These are phyloP conservation scores for Dicycla oo DNA, from an alignment of 2,888 invertebrate species.

Conservation along the genomic window DNA sequence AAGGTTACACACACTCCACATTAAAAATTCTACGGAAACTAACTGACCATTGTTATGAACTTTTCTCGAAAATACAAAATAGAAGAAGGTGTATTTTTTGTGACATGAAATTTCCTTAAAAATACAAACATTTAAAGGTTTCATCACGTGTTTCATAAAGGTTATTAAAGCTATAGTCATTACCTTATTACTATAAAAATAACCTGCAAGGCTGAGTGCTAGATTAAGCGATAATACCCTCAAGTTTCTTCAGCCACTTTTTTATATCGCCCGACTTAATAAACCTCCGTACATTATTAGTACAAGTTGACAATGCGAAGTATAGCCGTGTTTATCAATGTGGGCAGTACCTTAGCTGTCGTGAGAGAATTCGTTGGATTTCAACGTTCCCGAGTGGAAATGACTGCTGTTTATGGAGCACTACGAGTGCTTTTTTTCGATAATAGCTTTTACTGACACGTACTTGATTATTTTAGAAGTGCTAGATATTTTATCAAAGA, in stretches of 20 bases:
- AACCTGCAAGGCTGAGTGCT: conserved; percentile 37
- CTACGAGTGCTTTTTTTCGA: conserved; percentile 49
- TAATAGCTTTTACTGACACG: conserved; percentile 52
- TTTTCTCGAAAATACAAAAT: not conserved
- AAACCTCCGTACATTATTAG: conserved; percentile 41
- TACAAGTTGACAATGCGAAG: conserved; percentile 46
- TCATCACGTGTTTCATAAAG: conserved; percentile 18
- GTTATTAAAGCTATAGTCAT: conserved; percentile 9
- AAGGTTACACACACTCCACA: not conserved
- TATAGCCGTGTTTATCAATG: conserved; percentile 45
- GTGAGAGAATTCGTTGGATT: conserved; percentile 62
- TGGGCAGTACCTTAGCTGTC: conserved; percentile 40
- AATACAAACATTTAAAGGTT: conserved; percentile 1
- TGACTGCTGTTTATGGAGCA: conserved; percentile 57
- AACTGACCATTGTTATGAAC: not conserved
- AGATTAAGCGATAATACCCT: conserved; percentile 50
- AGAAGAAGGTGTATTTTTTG: not conserved
- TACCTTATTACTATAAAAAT: conserved; percentile 44
- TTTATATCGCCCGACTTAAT: conserved; percentile 42
- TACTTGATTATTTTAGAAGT: conserved; percentile 32
- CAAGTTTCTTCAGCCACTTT: conserved; percentile 50
- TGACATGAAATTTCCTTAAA: not conserved
- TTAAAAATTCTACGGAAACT: not conserved
- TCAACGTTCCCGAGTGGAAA: conserved; percentile 52
- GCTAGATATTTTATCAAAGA: conserved; percentile 7